A percentile compares a stretch with the other conserved stretches of the same genome.
Conservation (phyloP, 2,888 invertebrate genomes). For the Folsomia candida region DNA sequence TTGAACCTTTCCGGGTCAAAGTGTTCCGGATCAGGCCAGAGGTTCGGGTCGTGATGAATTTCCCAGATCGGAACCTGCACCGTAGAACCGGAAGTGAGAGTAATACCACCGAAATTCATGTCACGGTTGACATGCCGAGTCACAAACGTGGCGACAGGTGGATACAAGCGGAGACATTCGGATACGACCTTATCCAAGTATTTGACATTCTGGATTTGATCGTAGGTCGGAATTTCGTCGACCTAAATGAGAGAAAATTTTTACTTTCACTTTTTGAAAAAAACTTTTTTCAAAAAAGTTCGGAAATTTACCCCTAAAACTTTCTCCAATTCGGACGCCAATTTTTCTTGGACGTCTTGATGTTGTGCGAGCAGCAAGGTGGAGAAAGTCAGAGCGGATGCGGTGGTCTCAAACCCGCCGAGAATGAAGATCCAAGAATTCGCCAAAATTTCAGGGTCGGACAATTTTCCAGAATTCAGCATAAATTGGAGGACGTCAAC, state of each 20-base stretch:
- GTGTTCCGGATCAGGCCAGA: slow-evolving; percentile 45
- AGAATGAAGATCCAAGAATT: slow-evolving; percentile 57
- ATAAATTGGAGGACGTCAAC: slow-evolving; percentile 55
- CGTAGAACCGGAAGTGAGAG: slow-evolving; percentile 38
- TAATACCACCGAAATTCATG: slow-evolving; percentile 36
- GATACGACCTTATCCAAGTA: slow-evolving; percentile 56
- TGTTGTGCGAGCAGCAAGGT: slow-evolving; percentile 57
- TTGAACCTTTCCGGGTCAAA: slow-evolving; percentile 50
- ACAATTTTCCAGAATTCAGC: slow-evolving; percentile 53
- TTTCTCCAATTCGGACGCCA: slow-evolving; percentile 55
- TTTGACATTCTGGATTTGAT: slow-evolving; percentile 53
- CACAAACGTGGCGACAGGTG: slow-evolving; percentile 52
- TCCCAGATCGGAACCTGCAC: slow-evolving; percentile 49
- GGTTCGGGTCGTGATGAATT: slow-evolving; percentile 49
- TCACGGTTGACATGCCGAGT: slow-evolving; percentile 42
- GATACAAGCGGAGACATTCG: slow-evolving; percentile 56
- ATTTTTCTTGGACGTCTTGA: slow-evolving; percentile 55
- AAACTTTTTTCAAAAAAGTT: background rate
- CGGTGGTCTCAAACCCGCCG: slow-evolving; percentile 60
- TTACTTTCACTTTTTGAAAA: background rate
- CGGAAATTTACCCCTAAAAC: slow-evolving; percentile 30
- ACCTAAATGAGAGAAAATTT: slow-evolving; percentile 14
- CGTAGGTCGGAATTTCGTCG: slow-evolving; percentile 51
- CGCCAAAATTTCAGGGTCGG: slow-evolving; percentile 54
- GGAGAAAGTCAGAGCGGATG: slow-evolving; percentile 56